phyloP scores from a whole-genome alignment of 1,140 invertebrate species.

The Sycophila sp. region DNA sequence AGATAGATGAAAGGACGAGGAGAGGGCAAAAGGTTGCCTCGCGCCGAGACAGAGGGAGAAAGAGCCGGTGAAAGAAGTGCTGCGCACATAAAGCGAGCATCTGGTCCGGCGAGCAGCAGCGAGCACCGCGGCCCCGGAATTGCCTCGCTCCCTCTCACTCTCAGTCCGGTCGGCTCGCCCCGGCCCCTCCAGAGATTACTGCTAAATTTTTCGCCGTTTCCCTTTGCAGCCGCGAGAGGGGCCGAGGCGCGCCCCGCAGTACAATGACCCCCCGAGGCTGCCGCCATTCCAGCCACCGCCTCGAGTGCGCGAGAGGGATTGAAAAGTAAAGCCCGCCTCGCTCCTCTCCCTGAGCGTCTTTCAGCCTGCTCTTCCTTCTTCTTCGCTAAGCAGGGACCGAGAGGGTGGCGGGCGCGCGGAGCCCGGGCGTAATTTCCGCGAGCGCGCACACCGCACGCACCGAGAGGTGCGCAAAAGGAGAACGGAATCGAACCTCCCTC shows the following conservation, averaged over 20 bases:
- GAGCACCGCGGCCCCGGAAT: slow-evolving; percentile 41
- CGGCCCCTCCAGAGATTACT: slow-evolving; percentile 45
- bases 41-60: slow-evolving; percentile 16
- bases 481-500: not conserved
- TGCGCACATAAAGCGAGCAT: slow-evolving; percentile 55
- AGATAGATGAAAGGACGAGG: slow-evolving; percentile 19
- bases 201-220: slow-evolving; percentile 57
- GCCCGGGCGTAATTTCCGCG: not conserved
- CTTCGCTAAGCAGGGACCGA: no score
- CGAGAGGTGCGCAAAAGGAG: not conserved
- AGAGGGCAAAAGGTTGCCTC: not conserved
- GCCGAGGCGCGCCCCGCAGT: slow-evolving; percentile 5
- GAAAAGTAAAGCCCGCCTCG: slow-evolving; percentile 31
- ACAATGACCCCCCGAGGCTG: slow-evolving; percentile 22
- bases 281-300: slow-evolving; percentile 36
- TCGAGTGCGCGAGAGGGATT: not conserved
- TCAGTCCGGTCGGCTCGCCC: not conserved
- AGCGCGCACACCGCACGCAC: not conserved
- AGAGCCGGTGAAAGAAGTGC: slow-evolving; percentile 49
- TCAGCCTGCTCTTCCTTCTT: slow-evolving; percentile 27
- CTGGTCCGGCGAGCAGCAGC: no score
- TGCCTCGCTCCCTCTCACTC: slow-evolving; percentile 39
- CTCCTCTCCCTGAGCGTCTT: slow-evolving; percentile 29
- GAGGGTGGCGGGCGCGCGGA: no score
- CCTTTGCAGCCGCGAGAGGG: not conserved